Base-by-base conservation (phyloP, 2,888 invertebrate genomes). In the Vannuccia rotundouncinata region DNA sequence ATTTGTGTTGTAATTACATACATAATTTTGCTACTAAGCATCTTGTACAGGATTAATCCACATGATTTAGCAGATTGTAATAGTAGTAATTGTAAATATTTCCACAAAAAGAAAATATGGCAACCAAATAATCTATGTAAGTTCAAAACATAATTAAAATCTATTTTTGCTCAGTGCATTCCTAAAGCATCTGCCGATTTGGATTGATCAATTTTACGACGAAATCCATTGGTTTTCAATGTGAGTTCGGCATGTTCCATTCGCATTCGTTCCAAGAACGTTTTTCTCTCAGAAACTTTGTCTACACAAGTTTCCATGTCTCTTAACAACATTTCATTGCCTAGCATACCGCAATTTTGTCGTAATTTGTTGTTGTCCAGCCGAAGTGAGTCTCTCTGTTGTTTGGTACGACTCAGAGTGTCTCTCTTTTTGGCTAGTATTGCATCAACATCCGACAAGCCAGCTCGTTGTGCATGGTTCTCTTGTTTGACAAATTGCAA, bases 311-410 rank as follows among this genome's bases (percentile, higher is more conserved):
- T 86, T 83, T 90, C 89, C 87, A 89, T 90, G 83, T 90, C 90
- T 77, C 87, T 83, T 27, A 90, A 83, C 75, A 90, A 84, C 13
- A 87, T 86, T 79, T 89, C 87, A 83, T 90, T 89, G 0, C 89
- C 89, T n/a, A 90, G 84, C 30, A 90, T 85, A 17, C 90, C 90
- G 82, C 89, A 88, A 79, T 88, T 89, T 81, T 88, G 87, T 77
- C 87, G 84, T 77, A 90, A 83, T 81, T 86, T 85, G 29, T 86
- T 86, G 73, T 88, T 88, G 83, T 88, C 88, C 22, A 85, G 85
- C 79, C 90, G 85, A 79, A 89, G 86, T 0, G 84, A 84, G 83
- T 90, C 90, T 31, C 90, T 84, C 13, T 87, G 86, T 82, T 85
- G 89, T 86, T 85, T 90, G 77, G 83, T 86, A 81, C 86, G 86